phyloP scores from a whole-genome alignment of 2,797 vertebrate species.

The Lutjanus campechanus region DNA sequence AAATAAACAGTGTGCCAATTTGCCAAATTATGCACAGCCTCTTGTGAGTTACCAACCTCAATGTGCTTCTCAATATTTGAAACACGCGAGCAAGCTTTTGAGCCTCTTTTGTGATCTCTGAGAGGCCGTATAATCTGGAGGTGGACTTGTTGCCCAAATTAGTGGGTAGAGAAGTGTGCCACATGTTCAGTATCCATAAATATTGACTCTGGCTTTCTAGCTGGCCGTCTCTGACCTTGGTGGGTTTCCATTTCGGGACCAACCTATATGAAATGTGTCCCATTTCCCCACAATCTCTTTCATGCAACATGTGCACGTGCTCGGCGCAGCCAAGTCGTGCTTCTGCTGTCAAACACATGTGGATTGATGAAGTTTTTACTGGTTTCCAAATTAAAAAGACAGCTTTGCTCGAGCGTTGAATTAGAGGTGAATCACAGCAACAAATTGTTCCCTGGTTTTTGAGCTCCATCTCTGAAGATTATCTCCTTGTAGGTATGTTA shows the following conservation, averaged over 20 bases:
- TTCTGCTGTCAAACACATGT: conserved; percentile 84
- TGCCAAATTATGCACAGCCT: conserved; percentile 70
- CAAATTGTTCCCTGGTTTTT: conserved; percentile 61
- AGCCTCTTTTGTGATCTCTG: conserved; percentile 81
- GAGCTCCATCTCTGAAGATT: conserved; percentile 60
- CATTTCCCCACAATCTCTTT: conserved; percentile 77
- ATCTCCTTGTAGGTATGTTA: conserved; percentile 70
- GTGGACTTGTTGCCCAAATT: conserved; percentile 88
- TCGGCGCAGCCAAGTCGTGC: conserved; percentile 65
- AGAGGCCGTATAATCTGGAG: conserved; percentile 89
- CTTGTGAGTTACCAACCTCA: conserved; percentile 68
- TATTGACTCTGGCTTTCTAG: conserved; percentile 93
- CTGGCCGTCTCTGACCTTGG: conserved; percentile 91
- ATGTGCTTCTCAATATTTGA: conserved; percentile 69
- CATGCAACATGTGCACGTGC: conserved; percentile 70
- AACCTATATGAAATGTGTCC: conserved; percentile 81
- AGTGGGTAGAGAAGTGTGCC: conserved; percentile 92
- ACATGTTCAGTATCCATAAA: conserved; percentile 92
- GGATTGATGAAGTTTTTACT: conserved; percentile 77
- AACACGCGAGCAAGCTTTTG: conserved; percentile 69
- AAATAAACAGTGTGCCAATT: conserved; percentile 76
- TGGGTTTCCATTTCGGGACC: conserved; percentile 90
- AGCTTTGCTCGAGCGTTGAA: conserved; percentile 44
- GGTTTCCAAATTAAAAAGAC: conserved; percentile 77
- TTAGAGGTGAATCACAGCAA: conserved; percentile 54